Evolutionary conservation across 1,140 invertebrate genomes (phyloP).

Genomic region (Euglossa dilemma): DNA sequence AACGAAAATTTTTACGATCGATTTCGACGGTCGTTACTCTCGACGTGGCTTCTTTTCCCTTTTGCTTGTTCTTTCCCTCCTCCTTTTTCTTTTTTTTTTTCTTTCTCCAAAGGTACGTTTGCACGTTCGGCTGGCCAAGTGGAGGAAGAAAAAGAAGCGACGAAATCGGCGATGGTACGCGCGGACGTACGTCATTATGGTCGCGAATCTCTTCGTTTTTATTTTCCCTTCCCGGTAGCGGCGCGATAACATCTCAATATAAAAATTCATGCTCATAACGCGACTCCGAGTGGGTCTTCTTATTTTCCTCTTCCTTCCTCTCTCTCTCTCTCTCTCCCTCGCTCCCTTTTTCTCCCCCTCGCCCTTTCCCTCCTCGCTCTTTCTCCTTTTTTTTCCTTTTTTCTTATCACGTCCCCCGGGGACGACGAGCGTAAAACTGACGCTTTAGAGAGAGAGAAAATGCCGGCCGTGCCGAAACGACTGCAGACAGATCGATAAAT

Average conservation of each 20-base stretch:
- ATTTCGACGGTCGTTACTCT: conserved; percentile 13
- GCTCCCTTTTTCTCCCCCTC: conserved; percentile 56
- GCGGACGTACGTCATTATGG: conserved; percentile 52
- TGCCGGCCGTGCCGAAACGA: conserved; percentile 52
- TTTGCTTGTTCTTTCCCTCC: neutral
- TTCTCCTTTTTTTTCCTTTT: conserved; percentile 51
- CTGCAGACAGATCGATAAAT: conserved; percentile 78
- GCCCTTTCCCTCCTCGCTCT: conserved; percentile 44
- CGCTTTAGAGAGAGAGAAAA: conserved; percentile 58
- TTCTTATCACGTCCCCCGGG: conserved; percentile 75
- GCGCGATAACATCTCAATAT: conserved; percentile 78
- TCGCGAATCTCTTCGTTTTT: conserved; percentile 55
- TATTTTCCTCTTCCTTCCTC: conserved; percentile 61
- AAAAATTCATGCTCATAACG: conserved; percentile 80
- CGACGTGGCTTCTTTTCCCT: neutral
- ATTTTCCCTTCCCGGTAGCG: conserved; percentile 56
- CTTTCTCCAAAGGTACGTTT: neutral
- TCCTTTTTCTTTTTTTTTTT: no score
- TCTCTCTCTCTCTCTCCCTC: neutral
- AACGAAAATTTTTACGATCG: conserved; percentile 18
- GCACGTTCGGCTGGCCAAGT: neutral
- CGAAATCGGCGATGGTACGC: conserved; percentile 37
- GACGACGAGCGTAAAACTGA: conserved; percentile 75
- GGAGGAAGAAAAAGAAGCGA: neutral
- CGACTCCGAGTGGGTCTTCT: conserved; percentile 67